Evolutionary conservation across 2,113 vertebrate genomes (phyloP).

Genomic region (Callopanchax toddi): DNA sequence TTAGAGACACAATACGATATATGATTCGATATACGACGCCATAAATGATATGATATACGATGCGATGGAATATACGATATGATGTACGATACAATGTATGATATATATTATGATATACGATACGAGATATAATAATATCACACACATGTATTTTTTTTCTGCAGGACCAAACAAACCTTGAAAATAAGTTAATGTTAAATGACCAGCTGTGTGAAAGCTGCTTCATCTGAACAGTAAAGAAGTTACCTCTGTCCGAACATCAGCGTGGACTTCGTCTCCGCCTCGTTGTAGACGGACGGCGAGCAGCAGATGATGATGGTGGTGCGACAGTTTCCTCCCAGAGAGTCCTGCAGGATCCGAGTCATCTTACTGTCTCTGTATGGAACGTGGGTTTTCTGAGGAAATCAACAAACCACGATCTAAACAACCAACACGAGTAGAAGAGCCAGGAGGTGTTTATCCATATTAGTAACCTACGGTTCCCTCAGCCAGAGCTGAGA

Average conservation of each 20-base stretch:
- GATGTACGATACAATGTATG: too few relatives aligned
- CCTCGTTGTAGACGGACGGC: conserved; percentile 92
- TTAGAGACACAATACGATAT: too few relatives aligned
- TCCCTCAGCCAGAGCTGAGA: conserved; percentile 94
- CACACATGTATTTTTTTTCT: too few relatives aligned
- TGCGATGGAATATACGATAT: too few relatives aligned
- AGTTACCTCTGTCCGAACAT: conserved; percentile 93
- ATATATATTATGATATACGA: too few relatives aligned
- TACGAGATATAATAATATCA: too few relatives aligned
- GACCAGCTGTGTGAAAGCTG: too few relatives aligned
- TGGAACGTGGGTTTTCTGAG: conserved; percentile 91
- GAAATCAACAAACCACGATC: background rate
- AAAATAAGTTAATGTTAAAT: too few relatives aligned
- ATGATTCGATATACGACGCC: too few relatives aligned
- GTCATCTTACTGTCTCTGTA: conserved; percentile 98
- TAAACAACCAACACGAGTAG: background rate
- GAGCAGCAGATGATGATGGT: conserved; percentile 96
- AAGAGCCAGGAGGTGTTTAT: background rate
- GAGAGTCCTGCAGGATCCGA: conserved; percentile 92
- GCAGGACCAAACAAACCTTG: too few relatives aligned
- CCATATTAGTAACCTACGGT: conserved; percentile 44
- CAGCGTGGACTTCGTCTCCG: conserved; percentile 92
- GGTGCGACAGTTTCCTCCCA: conserved; percentile 94
- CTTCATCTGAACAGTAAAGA: too few relatives aligned
- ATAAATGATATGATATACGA: too few relatives aligned